phyloP scores from a whole-genome alignment of 2,888 invertebrate genomes.

The Acrobasis suavella region DNA sequence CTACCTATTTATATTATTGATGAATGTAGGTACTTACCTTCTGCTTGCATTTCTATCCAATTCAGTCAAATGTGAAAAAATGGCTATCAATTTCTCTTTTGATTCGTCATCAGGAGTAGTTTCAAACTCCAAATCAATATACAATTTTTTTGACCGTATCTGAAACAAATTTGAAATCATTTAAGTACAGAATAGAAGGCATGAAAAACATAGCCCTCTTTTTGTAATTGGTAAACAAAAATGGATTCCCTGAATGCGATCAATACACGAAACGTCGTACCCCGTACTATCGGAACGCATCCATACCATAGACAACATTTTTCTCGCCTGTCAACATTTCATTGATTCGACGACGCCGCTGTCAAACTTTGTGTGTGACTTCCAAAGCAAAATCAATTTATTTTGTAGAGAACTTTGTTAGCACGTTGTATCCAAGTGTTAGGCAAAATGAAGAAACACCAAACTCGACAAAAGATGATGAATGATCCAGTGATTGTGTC shows the following conservation, averaged over 20 bases:
- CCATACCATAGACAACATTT: conserved; percentile 34
- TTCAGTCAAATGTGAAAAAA: conserved; percentile 63
- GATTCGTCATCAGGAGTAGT: conserved; percentile 55
- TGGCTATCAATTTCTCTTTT: conserved; percentile 50
- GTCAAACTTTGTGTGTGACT: conserved; percentile 58
- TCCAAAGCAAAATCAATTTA: conserved; percentile 42
- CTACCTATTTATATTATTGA: no score
- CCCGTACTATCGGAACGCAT: neutral
- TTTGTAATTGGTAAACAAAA: neutral
- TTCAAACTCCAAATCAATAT: conserved; percentile 46
- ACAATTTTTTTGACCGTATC: conserved; percentile 49
- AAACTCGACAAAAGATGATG: conserved; percentile 71
- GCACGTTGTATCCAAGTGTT: conserved; percentile 15
- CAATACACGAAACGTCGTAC: no score
- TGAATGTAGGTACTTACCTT: conserved; percentile 48
- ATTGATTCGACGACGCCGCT: conserved; percentile 69
- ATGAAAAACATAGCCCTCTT: conserved; percentile 21
- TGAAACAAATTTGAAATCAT: conserved; percentile 18
- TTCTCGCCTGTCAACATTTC: conserved; percentile 51
- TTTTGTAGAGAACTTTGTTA: conserved; percentile 17
- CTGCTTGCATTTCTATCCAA: conserved; percentile 48
- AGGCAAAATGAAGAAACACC: conserved; percentile 75
- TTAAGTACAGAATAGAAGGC: no score
- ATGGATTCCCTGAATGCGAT: neutral
- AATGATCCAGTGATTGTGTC: conserved; percentile 83